Base-by-base conservation (phyloP, 92 coral and sea anemone species). In the Palythoa heliodiscus region DNA sequence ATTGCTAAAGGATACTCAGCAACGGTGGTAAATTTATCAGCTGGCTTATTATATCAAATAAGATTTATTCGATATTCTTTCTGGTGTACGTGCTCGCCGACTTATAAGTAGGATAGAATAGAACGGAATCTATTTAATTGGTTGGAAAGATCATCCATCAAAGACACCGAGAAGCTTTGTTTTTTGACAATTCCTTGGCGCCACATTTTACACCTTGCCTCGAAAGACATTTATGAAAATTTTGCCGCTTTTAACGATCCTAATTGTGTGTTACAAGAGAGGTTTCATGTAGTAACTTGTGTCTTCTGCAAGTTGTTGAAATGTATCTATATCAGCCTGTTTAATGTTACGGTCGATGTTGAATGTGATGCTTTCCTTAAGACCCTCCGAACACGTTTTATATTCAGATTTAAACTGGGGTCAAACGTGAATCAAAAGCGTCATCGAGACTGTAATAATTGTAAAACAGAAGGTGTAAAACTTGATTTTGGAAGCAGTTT, bases 151-250 rank as follows among this genome's bases (percentile, higher is more conserved):
- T 80, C 73, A 80, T 68, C 57, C 74, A 80, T 80, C 75, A 80
- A 80, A 80, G 84, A 67, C 25, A 68, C 84, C 84, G 84, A 47
- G 84, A 38, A 39, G 15, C 75, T 80, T 80, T 80, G 84, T 80
- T 43, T 63, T 66, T 76, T 48, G 40, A 80, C 73, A 43, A 80
- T 12, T 80, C 69, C 84, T 79, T 52, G 84, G 84, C 84, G 73
- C 84, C 73, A 79, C 55, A 39, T 63, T 80, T 67, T 80, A 66
- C 84, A 80, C 84, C 84, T 80, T 48, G 47, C 64, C 84, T 80
- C 84, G 39, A 79, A 79, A 48, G 74, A 80, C 43, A 52, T 80
- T 80, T 14, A 78, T 78, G 73, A 66, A 80, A 80, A 12, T 70
- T 39, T 52, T 48, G 61, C 73, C 58, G 74, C 84, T 12, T 29